Conservation (phyloP, 1,140 invertebrate species). For the Ceratosolen solmsi region DNA sequence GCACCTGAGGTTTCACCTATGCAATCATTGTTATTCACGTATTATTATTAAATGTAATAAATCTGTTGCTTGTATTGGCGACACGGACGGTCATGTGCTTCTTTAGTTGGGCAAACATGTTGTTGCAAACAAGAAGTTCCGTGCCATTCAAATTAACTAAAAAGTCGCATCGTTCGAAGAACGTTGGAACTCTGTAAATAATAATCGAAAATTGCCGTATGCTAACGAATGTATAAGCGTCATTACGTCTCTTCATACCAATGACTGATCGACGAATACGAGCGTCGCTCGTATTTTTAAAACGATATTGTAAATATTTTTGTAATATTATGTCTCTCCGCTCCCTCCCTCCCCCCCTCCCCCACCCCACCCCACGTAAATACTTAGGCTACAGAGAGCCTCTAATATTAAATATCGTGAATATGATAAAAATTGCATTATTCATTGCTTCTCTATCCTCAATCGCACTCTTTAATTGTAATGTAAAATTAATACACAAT, state of each 20-base stretch:
- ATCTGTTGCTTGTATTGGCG: neutral
- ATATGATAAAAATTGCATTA: conserved; percentile 18
- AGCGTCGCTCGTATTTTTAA: conserved; percentile 2
- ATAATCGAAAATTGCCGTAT: neutral
- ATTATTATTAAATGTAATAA: too few species aligned
- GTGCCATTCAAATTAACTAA: neutral
- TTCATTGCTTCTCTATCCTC: neutral
- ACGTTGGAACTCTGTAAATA: conserved; percentile 33
- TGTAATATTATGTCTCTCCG: conserved; percentile 39
- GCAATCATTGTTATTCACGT: too few species aligned
- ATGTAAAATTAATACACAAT: neutral
- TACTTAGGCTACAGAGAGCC: neutral
- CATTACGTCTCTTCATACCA: conserved; percentile 18
- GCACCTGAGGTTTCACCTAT: too few species aligned
- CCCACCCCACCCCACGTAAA: too few species aligned
- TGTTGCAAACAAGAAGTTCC: neutral
- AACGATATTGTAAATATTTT: conserved; percentile 43
- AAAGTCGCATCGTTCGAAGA: conserved; percentile 23
- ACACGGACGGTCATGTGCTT: too few species aligned
- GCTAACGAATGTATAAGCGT: neutral
- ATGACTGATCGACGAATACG: conserved; percentile 34
- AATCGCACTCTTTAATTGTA: neutral
- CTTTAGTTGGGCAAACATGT: too few species aligned
- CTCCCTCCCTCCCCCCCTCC: too few species aligned
- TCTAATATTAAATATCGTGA: conserved; percentile 41